phyloP scores from a whole-genome alignment of 2,888 invertebrate genomes.

The Nipponacmea schrenckii region DNA sequence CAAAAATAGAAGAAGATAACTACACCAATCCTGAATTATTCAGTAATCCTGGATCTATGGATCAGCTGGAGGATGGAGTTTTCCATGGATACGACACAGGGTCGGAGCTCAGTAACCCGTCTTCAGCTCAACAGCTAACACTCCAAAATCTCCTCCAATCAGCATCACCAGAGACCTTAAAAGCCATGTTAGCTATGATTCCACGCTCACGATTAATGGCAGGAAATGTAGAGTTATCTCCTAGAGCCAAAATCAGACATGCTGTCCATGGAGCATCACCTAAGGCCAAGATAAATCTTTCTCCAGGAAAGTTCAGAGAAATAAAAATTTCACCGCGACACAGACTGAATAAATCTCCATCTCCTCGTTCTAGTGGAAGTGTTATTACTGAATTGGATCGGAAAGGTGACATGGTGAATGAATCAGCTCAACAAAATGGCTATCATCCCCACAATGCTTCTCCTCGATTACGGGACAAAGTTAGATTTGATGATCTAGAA shows the following conservation, averaged over 20 bases:
- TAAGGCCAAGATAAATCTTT: neutral
- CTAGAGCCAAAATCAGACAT: neutral
- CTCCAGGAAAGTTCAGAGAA: neutral
- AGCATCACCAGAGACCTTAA: slow-evolving; percentile 20
- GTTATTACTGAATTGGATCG: neutral
- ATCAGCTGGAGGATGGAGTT: slow-evolving; percentile 38
- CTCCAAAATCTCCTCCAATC: slow-evolving; percentile 26
- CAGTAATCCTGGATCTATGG: slow-evolving; percentile 53
- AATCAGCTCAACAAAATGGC: neutral
- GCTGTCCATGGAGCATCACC: neutral
- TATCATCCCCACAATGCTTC: neutral
- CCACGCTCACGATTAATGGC: neutral
- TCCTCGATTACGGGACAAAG: neutral
- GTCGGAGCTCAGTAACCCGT: slow-evolving; percentile 41
- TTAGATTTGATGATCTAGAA: neutral
- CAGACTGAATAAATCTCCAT: neutral
- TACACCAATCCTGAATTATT: slow-evolving; percentile 56
- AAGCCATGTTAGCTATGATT: neutral
- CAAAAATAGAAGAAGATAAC: slow-evolving; percentile 47
- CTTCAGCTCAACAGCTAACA: slow-evolving; percentile 14
- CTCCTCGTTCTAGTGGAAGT: slow-evolving; percentile 6
- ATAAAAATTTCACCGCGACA: neutral
- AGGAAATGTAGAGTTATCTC: neutral
- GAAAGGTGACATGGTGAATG: neutral
- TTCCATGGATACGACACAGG: slow-evolving; percentile 40